Evolutionary conservation across 2,113 vertebrate species (phyloP), one percentile per base, ranked within the genome.

Genomic region (Todiramphus saurophagus): DNA sequence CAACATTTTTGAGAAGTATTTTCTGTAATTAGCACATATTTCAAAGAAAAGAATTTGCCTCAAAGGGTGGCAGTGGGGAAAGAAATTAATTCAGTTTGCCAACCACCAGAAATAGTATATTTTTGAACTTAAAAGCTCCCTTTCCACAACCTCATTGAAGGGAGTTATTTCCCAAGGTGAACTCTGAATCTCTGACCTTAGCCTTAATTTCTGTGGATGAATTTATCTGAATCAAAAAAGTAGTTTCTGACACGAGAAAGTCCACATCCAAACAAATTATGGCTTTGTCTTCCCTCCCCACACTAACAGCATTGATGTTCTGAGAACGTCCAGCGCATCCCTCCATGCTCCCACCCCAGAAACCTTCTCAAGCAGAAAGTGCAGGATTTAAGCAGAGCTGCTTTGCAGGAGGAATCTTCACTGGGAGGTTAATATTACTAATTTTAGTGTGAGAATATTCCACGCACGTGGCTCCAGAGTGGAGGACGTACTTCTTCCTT

Each of bases 401-500:
- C 95, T 92, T 28, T 44, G 89, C 63, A 80, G 87, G 62, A 74
- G 72, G 53, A 63, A 90, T 27, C 82, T 80, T 88, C 88, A 17
- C 62, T 20, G 89, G 78, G 53, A 93, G 89, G 75, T 89, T 77
- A 87, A 62, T 5, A 46, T 96, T 96, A 97, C 95, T 96, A 95
- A 91, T 92, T 88, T 70, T 92, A 94, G 89, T 35, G 86, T 94
- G 55, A 97, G 94, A 94, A 90, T 70, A 55, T 83, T 70, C 87
- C 94, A 99, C 99, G 98, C 97, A 99, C 99, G 98, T 98, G 98
- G 97, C 97, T 97, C 98, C 98, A 39, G 98, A 97, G 27, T 98
- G 98, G 93, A 98, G 97, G 97, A 97, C 98, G 94, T 98, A 99
- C 96, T 99, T 99, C 97, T 98, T 99, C 93, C 99, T 99, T 87